Evolutionary conservation across 2,888 invertebrate species (phyloP), one percentile per base, ranked within the genome.

Genomic region (Nezara viridula): DNA sequence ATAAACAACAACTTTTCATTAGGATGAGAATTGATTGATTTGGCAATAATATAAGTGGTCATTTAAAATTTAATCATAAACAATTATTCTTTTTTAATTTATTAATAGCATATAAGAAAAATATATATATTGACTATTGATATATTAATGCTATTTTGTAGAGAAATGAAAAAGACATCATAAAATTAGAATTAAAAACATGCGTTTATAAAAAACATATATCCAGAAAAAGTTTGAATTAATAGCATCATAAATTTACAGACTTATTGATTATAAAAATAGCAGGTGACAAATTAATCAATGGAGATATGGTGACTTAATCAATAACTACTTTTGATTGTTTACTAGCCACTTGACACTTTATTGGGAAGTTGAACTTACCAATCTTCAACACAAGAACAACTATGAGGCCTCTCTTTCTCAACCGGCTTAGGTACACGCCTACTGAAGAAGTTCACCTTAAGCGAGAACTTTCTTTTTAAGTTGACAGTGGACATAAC

Each of bases 401-500:
- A 87, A 88, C 88, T 88, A 0, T 66, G 88, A 27, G 88, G 88
- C 27, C 88, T 88, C 47, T 88, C 88, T 73, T 88, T 88, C 44
- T 88, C 88, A 16, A 37, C 44, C 14, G 40, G 81, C 81, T 81
- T 40, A 24, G 55, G 32, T 19, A 86, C 60, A 21, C 47, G 66
- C 88, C 66, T 60, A 49, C 73, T 88, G 49, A 88, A 88, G 49
- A 88, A 27, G 49, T 73, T 88, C 3, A 88, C 44, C 73, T 73
- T 88, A n/a, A 88, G 88, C 14, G 88, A 88, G 55, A 88, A 73
- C 73, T 88, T 88, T 47, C 88, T 73, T 66, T 88, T 88, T 19
- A 88, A 73, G 66, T 66, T 88, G 55, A 73, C 73, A 47, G 44
- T 88, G 88, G 81, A 81, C 81, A 81, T 81, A 81, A 81, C 81